Conservation (phyloP, 1,140 invertebrate species). For the Drosophila burlai region DNA sequence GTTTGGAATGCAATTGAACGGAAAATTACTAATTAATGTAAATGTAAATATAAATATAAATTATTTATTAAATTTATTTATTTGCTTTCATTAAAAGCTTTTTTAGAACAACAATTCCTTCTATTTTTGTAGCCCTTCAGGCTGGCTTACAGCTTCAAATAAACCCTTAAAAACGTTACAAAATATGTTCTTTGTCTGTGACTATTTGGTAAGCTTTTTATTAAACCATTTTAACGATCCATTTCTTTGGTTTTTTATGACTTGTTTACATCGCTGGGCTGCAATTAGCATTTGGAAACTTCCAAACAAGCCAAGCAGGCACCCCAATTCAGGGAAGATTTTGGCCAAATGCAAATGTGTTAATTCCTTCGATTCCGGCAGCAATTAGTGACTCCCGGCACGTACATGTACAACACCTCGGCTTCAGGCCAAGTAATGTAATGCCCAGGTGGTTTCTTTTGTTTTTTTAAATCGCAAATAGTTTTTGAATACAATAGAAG, state of each 20-base stretch:
- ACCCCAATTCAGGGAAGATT: constrained; percentile 21
- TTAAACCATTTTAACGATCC: not conserved
- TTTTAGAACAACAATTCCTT: no score
- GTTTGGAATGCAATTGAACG: not conserved
- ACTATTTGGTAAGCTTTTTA: not conserved
- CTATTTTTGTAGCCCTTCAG: not conserved
- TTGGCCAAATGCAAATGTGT: constrained; percentile 20
- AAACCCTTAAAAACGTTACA: not conserved
- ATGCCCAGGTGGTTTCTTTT: constrained; percentile 27
- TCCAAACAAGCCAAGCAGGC: not conserved
- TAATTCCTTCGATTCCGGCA: constrained; percentile 21
- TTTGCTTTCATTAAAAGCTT: not conserved
- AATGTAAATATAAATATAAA: not conserved
- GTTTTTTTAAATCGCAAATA: not conserved
- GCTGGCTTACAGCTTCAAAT: not conserved
- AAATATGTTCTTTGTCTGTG: not conserved
- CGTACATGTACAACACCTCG: constrained; percentile 18
- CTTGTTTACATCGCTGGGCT: not conserved
- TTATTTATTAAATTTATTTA: not conserved
- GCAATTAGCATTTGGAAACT: not conserved
- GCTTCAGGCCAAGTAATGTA: constrained; percentile 6
- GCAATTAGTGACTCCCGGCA: constrained; percentile 14
- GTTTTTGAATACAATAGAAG: constrained; percentile 20
- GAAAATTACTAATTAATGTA: not conserved
- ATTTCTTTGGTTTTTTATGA: not conserved